phyloP scores from a whole-genome alignment of 2,888 invertebrate genomes.

The Diachrysia chrysitis region DNA sequence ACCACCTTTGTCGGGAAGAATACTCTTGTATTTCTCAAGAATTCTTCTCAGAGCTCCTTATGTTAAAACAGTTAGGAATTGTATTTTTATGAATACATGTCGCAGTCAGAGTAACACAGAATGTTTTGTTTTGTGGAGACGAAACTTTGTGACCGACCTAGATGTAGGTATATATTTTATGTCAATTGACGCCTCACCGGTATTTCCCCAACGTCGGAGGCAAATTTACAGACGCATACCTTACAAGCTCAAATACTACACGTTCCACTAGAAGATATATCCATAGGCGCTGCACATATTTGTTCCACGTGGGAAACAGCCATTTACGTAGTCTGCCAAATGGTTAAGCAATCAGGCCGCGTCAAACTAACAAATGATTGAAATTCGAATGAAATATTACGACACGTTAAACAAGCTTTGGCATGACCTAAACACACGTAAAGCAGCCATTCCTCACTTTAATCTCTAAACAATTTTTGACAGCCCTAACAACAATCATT shows the following conservation, averaged over 20 bases:
- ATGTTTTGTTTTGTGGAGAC: constrained; percentile 19
- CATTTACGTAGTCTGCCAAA: background rate
- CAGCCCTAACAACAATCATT: constrained; percentile 46
- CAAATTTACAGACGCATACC: constrained; percentile 8
- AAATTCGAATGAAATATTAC: constrained; percentile 5
- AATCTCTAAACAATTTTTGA: constrained; percentile 17
- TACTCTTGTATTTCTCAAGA: constrained; percentile 16
- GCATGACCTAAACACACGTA: constrained; percentile 6
- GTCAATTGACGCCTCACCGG: background rate
- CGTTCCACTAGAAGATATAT: constrained; percentile 2
- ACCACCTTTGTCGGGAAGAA: constrained; percentile 12
- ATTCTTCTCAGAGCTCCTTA: background rate
- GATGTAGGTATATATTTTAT: background rate
- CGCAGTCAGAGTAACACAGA: background rate
- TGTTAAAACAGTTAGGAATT: background rate
- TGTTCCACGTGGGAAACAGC: background rate
- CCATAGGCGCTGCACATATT: background rate
- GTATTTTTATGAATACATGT: constrained; percentile 3
- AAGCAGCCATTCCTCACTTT: constrained; percentile 19
- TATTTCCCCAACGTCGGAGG: constrained; percentile 3
- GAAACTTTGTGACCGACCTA: constrained; percentile 12
- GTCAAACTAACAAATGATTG: constrained; percentile 4
- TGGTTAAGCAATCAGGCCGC: background rate
- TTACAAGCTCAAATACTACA: constrained; percentile 10
- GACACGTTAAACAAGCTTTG: background rate